Evolutionary conservation across 37 sponge, comb jelly and placozoan genomes (phyloP).

Genomic region (Theonella swinhoei): DNA sequence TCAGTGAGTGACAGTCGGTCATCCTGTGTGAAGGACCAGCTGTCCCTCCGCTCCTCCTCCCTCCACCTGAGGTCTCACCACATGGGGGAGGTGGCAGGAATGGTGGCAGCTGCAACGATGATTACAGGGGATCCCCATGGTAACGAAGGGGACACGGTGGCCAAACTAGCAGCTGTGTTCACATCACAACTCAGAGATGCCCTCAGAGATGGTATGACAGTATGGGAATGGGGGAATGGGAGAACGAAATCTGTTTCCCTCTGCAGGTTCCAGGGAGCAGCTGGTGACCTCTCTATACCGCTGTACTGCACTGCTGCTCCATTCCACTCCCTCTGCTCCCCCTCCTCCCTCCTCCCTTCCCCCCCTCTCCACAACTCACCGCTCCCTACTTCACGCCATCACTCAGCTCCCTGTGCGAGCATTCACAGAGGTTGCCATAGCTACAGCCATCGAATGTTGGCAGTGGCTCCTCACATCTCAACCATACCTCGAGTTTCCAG

Average conservation of each 20-base stretch:
- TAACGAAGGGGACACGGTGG: neutral
- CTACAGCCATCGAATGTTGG: conserved; percentile 75
- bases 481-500: conserved; percentile 68
- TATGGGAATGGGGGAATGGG: neutral
- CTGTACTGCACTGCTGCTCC: neutral
- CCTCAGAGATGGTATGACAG: conserved; percentile 23
- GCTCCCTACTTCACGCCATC: conserved; percentile 40
- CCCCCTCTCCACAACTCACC: neutral
- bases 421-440: conserved; percentile 63
- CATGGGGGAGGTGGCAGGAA: conserved; percentile 56
- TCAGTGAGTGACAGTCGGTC: conserved; percentile 14
- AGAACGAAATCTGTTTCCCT: neutral
- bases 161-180: neutral
- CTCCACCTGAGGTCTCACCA: conserved; percentile 37
- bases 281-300: neutral
- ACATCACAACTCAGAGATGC: conserved; percentile 7
- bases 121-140: neutral
- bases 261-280: conserved; percentile 28
- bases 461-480: conserved; percentile 73
- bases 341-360: neutral
- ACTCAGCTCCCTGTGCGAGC: conserved; percentile 63
- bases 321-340: neutral
- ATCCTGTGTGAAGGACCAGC: conserved; percentile 40
- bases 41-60: conserved; percentile 34
- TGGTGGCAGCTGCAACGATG: conserved; percentile 1